phyloP scores from a whole-genome alignment of 2,888 invertebrate species.

The Drosophila mulleri region DNA sequence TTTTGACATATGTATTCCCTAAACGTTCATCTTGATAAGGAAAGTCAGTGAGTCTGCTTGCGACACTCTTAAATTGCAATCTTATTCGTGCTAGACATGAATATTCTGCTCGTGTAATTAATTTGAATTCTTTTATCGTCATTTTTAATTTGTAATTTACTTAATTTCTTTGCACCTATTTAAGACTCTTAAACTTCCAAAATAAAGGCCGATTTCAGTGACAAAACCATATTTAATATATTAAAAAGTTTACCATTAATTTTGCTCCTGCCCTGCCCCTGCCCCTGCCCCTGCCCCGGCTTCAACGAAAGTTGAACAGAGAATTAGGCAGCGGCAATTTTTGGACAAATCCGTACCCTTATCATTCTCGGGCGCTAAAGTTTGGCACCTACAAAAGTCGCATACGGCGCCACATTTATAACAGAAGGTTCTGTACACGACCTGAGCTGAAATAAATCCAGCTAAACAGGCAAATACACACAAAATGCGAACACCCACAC shows the following conservation, averaged over 20 bases:
- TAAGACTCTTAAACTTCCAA: neutral
- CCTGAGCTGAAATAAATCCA: slow-evolving; percentile 48
- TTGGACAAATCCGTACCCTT: slow-evolving; percentile 12
- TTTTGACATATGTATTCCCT: neutral
- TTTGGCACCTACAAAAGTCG: slow-evolving; percentile 46
- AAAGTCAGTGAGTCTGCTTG: neutral
- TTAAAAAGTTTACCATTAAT: slow-evolving; percentile 33
- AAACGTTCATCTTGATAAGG: neutral
- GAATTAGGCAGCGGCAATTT: slow-evolving; percentile 15
- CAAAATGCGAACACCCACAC: slow-evolving; percentile 18
- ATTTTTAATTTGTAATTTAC: neutral
- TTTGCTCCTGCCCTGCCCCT: neutral
- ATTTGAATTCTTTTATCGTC: slow-evolving; percentile 2
- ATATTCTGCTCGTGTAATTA: neutral
- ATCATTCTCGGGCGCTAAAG: slow-evolving; percentile 18
- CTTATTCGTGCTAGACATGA: neutral
- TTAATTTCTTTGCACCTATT: neutral
- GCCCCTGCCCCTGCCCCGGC: neutral
- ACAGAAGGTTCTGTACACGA: slow-evolving; percentile 37
- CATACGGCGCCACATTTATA: slow-evolving; percentile 39
- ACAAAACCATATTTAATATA: slow-evolving; percentile 6
- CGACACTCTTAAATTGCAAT: neutral
- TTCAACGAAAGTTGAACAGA: slow-evolving; percentile 33
- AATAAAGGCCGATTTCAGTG: neutral
- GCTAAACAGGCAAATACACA: slow-evolving; percentile 36